Base-by-base conservation (phyloP, 2,797 vertebrate species). In the Sebastiscus tertius region DNA sequence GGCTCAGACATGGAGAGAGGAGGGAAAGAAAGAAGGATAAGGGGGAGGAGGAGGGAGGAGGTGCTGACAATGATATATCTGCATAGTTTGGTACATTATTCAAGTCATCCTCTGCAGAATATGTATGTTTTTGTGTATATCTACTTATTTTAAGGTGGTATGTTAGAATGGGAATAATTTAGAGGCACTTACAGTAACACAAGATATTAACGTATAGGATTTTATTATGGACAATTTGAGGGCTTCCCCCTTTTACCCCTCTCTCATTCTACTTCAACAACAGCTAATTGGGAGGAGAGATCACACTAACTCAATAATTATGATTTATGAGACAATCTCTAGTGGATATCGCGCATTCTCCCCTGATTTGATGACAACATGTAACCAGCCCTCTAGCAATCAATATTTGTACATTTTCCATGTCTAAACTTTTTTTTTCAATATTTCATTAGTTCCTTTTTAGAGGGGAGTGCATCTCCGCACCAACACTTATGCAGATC, bases 391-490 rank as follows among this genome's bases (percentile, higher is more conserved):
- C 91, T 92, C 90, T 76, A 92, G 7, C 69, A 79, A 93, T 89
- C 88, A 92, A 91, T 94, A 94, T 95, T 93, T 94, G 89, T 93
- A 91, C 83, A 86, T 93, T 92, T 90, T 93, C 87, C 82, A 79
- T 93, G 90, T 90, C 93, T 88, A 83, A 92, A 95, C 94, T 96
- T 96, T 95, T 96, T 95, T 39, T 42, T 64, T 46, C 10, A 94
- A 96, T 97, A 95, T 96, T 97, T 97, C 96, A 97, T 97, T 97
- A 96, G 93, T 94, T 94, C 89, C 90, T 92, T 95, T 96, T 95
- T 94, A 95, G 95, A 72, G 64, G 67, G 68, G 95, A 94, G 93
- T 91, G 94, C 94, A 93, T 89, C 88, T 89, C 86, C 61, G 81
- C 86, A 91, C 92, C 92, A 92, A 94, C 93, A 88, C 92, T 93